Base-by-base conservation (phyloP, 2,888 invertebrate species). In the Notodonta dromedarius region DNA sequence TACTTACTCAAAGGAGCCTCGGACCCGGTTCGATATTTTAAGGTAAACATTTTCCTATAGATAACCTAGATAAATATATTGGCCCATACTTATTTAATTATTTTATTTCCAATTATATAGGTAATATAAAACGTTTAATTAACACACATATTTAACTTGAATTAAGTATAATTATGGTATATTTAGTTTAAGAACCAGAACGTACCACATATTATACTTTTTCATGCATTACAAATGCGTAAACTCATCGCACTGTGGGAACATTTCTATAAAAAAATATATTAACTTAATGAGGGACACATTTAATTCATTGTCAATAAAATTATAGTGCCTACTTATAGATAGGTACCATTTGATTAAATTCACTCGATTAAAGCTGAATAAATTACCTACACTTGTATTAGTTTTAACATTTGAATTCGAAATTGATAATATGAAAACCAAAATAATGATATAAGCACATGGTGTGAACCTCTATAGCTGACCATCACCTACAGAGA, bases 401-500 rank as follows among this genome's bases (percentile, higher is more conserved):
- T 82, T 79, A 79, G 76, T 78, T 70, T 76, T 67, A 60, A 74
- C 71, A 74, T 78, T 83, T 73, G 74, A 73, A 79, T 83, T 80
- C 74, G 71, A 82, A 80, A 80, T 79, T 76, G 79, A 79, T 80
- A 71, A 68, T 77, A 79, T 73, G 76, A 71, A 79, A 69, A 81
- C 84, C 80, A 79, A 85, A 84, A 83, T 77, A 67, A 80, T 42
- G 24, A 42, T 42, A 42, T 42, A 72, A 80, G 42, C 60, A 61
- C 58, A 57, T 52, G 54, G 16, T 73, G 65, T 65, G 69, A 70
- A 75, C 75, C 74, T 69, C 72, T 70, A 73, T 81, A 78, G 83
- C 70, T 77, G 79, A 76, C 11, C 42, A 82, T 87, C 86, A 80
- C 87, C 87, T 85, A 87, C 80, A 70, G 88, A 71, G 89, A 83